These are phyloP conservation scores for Neotragus pygmaeus DNA, from an alignment of 2,113 vertebrate genomes.

Conservation along the genomic window DNA sequence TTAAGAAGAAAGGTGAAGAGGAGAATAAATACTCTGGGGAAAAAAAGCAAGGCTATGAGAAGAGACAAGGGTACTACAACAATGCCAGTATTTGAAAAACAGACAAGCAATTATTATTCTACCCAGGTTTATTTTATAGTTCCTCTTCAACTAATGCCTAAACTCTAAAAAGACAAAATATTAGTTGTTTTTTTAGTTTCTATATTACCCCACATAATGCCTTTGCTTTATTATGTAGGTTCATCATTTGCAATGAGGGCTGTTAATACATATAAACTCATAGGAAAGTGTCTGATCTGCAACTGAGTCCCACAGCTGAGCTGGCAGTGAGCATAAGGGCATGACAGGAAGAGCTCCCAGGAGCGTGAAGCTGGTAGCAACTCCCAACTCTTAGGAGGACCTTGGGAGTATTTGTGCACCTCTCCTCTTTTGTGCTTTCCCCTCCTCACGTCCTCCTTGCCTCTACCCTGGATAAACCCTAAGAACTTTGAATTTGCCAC, in stretches of 20 bases:
- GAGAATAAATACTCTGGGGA: not conserved
- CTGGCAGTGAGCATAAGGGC: no score
- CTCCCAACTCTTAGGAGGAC: not conserved
- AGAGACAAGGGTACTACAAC: not conserved
- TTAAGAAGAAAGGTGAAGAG: not conserved
- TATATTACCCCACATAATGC: not conserved
- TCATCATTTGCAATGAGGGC: not conserved
- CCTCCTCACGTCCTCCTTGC: not conserved
- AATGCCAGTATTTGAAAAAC: not conserved
- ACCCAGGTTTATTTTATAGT: not conserved
- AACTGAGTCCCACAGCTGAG: not conserved
- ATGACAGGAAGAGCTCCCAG: not conserved
- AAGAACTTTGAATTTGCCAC: not conserved
- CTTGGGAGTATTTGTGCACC: not conserved
- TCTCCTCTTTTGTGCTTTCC: not conserved
- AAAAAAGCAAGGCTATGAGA: not conserved
- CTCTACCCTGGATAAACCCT: not conserved
- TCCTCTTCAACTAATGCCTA: not conserved
- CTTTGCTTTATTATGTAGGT: not conserved
- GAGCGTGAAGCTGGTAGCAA: not conserved
- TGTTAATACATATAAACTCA: not conserved
- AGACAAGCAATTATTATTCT: not conserved
- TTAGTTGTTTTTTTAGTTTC: not conserved
- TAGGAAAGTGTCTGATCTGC: not conserved
- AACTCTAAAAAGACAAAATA: not conserved